These are phyloP conservation scores for Sebastes matsubarae DNA, from an alignment of 2,797 vertebrate genomes.

Conservation along the genomic window DNA sequence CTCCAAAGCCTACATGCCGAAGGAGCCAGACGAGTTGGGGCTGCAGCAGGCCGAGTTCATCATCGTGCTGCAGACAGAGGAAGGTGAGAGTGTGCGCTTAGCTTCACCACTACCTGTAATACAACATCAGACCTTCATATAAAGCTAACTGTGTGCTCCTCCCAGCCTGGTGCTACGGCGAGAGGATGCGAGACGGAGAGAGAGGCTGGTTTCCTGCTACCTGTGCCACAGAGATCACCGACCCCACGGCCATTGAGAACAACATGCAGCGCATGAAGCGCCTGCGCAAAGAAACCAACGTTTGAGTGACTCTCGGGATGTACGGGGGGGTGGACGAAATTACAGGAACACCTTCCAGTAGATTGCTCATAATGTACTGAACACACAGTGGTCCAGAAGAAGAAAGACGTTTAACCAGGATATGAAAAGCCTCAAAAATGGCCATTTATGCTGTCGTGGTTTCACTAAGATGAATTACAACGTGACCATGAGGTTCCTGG, in stretches of 20 bases:
- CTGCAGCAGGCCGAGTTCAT: constrained; percentile 92
- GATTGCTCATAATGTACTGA: background rate
- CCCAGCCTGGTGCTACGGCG: constrained; percentile 90
- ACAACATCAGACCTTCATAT: background rate
- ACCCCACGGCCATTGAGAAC: constrained; percentile 81
- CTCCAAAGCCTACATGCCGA: constrained; percentile 89
- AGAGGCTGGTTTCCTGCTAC: constrained; percentile 92
- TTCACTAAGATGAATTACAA: background rate
- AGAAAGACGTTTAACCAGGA: background rate
- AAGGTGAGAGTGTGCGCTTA: constrained; percentile 80
- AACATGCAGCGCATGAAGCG: constrained; percentile 93
- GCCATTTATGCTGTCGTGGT: background rate
- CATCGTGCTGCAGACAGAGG: constrained; percentile 86
- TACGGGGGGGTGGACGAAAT: background rate
- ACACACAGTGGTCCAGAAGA: background rate
- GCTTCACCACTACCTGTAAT: background rate
- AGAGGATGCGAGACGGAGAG: constrained; percentile 91
- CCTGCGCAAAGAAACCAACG: constrained; percentile 91
- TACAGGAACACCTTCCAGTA: background rate
- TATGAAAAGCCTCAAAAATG: background rate
- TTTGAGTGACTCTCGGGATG: constrained; percentile 71
- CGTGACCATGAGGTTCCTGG: background rate
- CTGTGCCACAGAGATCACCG: constrained; percentile 89
- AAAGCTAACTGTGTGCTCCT: background rate
- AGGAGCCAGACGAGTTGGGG: constrained; percentile 89